Evolutionary conservation across 2,888 invertebrate species (phyloP).

Genomic region (Machimus atricapillus): DNA sequence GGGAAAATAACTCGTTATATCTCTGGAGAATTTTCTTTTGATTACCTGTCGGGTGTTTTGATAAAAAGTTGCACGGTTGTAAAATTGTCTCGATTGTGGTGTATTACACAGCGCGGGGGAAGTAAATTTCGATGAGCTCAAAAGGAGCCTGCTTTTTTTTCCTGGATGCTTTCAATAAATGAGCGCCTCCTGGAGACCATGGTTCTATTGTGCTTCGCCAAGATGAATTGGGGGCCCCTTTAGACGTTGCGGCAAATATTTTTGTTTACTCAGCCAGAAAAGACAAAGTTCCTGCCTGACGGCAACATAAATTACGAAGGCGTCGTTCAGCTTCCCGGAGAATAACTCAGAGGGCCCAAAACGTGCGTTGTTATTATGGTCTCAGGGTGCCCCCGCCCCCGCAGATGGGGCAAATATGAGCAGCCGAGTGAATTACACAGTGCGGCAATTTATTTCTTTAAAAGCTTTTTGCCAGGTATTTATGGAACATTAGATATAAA

Average conservation of each 20-base stretch:
- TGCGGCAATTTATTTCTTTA: slow-evolving; percentile 1
- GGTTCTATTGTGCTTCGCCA: neutral
- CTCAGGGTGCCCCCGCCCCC: neutral
- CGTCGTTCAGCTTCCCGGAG: neutral
- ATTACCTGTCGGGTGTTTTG: neutral
- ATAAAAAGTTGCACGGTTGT: neutral
- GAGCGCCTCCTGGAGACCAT: neutral
- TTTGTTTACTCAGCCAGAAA: neutral
- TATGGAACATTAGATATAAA: slow-evolving; percentile 28
- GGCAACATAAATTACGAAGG: neutral
- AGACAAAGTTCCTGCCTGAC: neutral
- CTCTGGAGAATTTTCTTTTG: neutral
- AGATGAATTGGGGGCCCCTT: neutral
- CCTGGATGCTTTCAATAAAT: neutral
- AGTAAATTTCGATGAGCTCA: neutral
- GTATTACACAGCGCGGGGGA: neutral
- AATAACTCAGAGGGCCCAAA: neutral
- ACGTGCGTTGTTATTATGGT: neutral
- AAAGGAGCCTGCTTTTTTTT: neutral
- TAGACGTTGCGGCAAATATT: neutral
- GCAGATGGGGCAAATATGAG: neutral
- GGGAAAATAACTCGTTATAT: neutral
- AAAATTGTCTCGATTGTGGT: neutral
- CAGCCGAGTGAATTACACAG: neutral
- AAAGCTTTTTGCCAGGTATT: slow-evolving; percentile 27